Evolutionary conservation across 2,113 vertebrate species (phyloP).

Genomic region (Argyrosomus japonicus): DNA sequence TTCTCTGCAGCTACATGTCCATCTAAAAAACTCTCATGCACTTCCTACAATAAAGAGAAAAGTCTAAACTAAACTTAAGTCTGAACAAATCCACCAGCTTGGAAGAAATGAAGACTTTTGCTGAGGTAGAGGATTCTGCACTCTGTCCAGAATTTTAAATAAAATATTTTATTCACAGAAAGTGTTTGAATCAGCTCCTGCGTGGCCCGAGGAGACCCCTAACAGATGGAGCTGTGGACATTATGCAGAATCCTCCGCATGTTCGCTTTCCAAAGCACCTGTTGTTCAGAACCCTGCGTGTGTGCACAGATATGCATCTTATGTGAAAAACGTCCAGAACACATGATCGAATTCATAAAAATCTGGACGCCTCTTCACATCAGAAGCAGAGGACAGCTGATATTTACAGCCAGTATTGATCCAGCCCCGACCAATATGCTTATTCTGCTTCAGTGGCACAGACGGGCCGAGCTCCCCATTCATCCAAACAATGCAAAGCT

Average conservation of each 20-base stretch:
- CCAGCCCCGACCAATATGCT: not conserved
- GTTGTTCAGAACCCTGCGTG: conserved; percentile 3
- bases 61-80: not conserved
- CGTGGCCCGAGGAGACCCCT: not conserved
- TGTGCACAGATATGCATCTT: not conserved
- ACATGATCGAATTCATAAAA: not conserved
- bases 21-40: not conserved
- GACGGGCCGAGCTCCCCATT: conserved; percentile 6
- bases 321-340: not conserved
- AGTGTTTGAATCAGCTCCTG: not conserved
- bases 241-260: not conserved
- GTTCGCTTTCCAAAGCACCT: not conserved
- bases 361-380: not conserved
- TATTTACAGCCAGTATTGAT: conserved; percentile 27
- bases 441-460: not conserved
- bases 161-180: not conserved
- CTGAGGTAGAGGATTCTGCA: not conserved
- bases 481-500: conserved; percentile 54
- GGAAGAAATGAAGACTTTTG: not conserved
- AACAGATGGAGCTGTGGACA: not conserved
- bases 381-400: conserved; percentile 27
- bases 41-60: not conserved
- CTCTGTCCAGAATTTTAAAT: not conserved
- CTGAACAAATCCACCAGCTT: not conserved
- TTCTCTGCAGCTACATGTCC: not conserved